Conservation (phyloP, 2,113 vertebrate genomes). For the Sinosuthora webbiana region DNA sequence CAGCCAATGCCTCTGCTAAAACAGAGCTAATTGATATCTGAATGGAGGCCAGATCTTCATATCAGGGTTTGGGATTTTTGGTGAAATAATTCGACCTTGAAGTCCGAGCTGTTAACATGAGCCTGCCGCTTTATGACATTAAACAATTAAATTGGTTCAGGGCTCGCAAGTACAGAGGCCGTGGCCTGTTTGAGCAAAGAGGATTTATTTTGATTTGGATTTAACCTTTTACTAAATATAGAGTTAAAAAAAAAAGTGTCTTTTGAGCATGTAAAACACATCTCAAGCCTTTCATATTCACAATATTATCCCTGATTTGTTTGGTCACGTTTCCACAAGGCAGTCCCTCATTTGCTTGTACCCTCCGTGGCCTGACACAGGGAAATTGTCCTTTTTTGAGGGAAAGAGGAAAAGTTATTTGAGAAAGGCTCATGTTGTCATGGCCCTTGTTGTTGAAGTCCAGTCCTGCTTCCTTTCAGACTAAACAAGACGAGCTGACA, state of each 20-base stretch:
- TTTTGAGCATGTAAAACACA: background rate
- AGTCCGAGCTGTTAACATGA: background rate
- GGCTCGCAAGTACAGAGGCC: background rate
- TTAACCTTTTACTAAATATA: slow-evolving; percentile 28
- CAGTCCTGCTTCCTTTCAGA: slow-evolving; percentile 49
- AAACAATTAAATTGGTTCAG: background rate
- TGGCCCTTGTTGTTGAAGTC: slow-evolving; percentile 29
- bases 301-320: background rate
- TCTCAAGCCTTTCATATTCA: background rate
- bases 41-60: background rate
- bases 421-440: background rate
- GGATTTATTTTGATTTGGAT: slow-evolving; percentile 21
- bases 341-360: background rate
- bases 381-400: slow-evolving; percentile 15
- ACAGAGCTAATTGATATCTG: background rate
- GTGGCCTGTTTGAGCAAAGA: background rate
- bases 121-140: background rate
- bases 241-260: background rate
- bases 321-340: background rate
- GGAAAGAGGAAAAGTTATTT: slow-evolving; percentile 16
- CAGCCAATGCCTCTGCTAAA: background rate
- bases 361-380: background rate
- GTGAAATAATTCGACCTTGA: background rate
- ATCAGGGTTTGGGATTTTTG: background rate
- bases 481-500: slow-evolving; percentile 52